Evolutionary conservation across 1,140 invertebrate genomes (phyloP).

Genomic region (Eriosoma lanigerum): DNA sequence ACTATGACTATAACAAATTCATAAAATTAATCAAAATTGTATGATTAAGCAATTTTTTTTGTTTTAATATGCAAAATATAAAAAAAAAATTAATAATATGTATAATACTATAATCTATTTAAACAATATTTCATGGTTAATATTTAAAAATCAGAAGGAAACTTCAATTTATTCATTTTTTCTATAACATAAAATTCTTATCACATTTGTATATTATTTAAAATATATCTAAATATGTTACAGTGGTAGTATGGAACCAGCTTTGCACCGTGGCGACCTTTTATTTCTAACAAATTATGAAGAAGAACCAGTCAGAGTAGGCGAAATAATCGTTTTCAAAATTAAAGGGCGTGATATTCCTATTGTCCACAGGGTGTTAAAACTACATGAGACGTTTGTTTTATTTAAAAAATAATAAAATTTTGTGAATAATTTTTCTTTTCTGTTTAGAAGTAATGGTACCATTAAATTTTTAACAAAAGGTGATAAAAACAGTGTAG

Average conservation of each 20-base stretch:
- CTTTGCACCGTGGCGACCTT: constrained; percentile 96
- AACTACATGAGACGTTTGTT: constrained; percentile 94
- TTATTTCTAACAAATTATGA: constrained; percentile 96
- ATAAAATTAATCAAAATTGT: no score
- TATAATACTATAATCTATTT: no score
- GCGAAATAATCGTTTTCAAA: constrained; percentile 99
- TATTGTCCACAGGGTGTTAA: constrained; percentile 97
- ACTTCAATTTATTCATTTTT: no score
- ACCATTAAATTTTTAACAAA: constrained; percentile 98
- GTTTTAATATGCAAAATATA: no score
- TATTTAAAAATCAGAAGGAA: no score
- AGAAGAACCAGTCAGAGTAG: constrained; percentile 94
- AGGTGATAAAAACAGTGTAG: constrained; percentile 99
- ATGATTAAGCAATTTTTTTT: no score
- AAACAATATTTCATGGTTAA: no score
- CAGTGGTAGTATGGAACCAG: constrained; percentile 99
- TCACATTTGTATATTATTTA: no score
- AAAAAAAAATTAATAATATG: no score
- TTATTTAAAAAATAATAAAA: background rate
- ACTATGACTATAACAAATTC: no score
- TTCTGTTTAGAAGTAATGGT: constrained; percentile 73
- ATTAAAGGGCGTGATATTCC: constrained; percentile 98
- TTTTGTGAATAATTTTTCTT: background rate
- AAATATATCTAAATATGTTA: constrained; percentile 44
- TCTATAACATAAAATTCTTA: no score